These are phyloP conservation scores for Galeopsomyia nigrocyanea DNA, from an alignment of 2,888 invertebrate genomes.

Conservation along the genomic window DNA sequence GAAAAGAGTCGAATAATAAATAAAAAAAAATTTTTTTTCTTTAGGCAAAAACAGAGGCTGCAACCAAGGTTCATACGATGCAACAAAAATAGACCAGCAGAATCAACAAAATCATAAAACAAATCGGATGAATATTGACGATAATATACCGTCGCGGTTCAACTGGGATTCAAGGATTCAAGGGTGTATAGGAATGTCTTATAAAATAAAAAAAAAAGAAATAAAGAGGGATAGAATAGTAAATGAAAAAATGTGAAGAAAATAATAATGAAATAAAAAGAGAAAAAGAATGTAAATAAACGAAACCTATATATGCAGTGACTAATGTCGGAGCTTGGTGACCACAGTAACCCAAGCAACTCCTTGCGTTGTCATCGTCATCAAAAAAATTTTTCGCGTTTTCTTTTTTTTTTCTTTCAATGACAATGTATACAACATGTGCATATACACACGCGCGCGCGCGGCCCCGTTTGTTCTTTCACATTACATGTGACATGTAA, in stretches of 20 bases:
- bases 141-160: constrained; percentile 5
- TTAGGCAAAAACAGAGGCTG: constrained; percentile 49
- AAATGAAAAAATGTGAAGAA: constrained; percentile 44
- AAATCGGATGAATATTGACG: constrained; percentile 16
- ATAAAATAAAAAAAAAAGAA: background rate
- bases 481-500: background rate
- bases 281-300: constrained; percentile 19
- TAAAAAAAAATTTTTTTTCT: no score
- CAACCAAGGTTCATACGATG: constrained; percentile 52
- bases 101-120: constrained; percentile 31
- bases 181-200: background rate
- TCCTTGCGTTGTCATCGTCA: constrained; percentile 59
- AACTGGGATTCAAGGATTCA: constrained; percentile 1
- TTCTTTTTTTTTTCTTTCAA: background rate
- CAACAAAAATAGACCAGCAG: constrained; percentile 49
- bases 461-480: background rate
- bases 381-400: constrained; percentile 35
- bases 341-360: constrained; percentile 68
- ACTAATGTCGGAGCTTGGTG: constrained; percentile 65
- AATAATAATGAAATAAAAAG: constrained; percentile 12
- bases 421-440: no score
- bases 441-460: no score
- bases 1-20: background rate
- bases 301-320: constrained; percentile 58
- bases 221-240: constrained; percentile 32